Evolutionary conservation across 2,888 invertebrate species (phyloP).

Genomic region (Matsumyia berberina): DNA sequence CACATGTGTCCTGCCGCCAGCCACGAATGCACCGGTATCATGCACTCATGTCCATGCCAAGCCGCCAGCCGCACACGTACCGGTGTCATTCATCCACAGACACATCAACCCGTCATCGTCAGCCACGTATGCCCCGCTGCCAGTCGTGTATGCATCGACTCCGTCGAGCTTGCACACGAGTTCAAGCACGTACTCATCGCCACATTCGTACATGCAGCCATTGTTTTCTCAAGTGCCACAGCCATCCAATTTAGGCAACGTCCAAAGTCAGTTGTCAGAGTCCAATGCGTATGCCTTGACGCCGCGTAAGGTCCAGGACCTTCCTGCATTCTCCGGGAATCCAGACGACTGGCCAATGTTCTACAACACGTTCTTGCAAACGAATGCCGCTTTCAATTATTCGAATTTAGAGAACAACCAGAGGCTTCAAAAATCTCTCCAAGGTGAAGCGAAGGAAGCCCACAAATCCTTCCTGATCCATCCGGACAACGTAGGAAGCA

Average conservation of each 20-base stretch:
- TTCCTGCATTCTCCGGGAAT: constrained; percentile 65
- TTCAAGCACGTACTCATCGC: constrained; percentile 26
- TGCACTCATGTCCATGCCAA: neutral
- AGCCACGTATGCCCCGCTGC: neutral
- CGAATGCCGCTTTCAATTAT: constrained; percentile 54
- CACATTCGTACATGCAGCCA: constrained; percentile 19
- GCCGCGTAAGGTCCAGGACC: constrained; percentile 53
- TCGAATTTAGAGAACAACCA: constrained; percentile 64
- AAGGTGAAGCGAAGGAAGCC: constrained; percentile 54
- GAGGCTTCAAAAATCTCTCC: constrained; percentile 52
- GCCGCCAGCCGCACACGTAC: neutral
- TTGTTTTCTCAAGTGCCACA: constrained; percentile 8
- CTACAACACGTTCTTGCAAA: constrained; percentile 53
- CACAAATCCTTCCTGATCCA: constrained; percentile 19
- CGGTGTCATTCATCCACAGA: neutral
- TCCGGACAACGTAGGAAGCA: constrained; percentile 40
- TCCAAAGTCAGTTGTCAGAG: constrained; percentile 7
- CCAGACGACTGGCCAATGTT: constrained; percentile 65
- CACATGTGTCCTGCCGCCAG: neutral
- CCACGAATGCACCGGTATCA: neutral
- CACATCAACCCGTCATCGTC: neutral
- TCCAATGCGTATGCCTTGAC: neutral
- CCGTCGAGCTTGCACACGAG: constrained; percentile 3
- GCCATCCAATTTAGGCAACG: neutral
- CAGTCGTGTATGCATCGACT: constrained; percentile 3